Evolutionary conservation across 2,888 invertebrate genomes (phyloP), one percentile per base, ranked within the genome.

Genomic region (Achlya flavicornis): DNA sequence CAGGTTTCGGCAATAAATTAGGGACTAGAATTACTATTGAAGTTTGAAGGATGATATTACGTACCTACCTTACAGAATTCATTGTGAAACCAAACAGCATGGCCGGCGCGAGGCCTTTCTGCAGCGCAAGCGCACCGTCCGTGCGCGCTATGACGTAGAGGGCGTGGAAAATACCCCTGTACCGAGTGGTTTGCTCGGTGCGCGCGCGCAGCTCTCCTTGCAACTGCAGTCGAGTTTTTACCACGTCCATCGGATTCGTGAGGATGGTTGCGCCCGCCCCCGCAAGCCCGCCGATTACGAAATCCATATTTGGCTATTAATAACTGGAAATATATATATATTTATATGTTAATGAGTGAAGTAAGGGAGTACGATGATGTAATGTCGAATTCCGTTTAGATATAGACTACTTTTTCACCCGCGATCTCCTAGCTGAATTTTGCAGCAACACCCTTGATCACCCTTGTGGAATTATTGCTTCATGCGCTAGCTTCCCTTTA

Each of bases 211-310:
- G 83, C 85, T 97, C 96, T 0, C 96, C 96, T 86, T 98, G 98
- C 3, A 98, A 92, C 85, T 98, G 98, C 84, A 98, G 95, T 0
- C 98, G 94, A 14, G 97, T 98, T 91, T 98, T 98, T 32, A 98
- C 90, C 10, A 98, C 98, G 87, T 98, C 98, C 80, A 98, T 94
- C 0, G 98, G 98, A 84, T 98, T 98, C 7, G 97, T 97, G 77
- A 98, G 95, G 61, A 97, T 91, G 0, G 97, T 96, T 0, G 97
- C 97, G 14, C 96, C 96, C 12, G 96, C 96, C 6, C 97, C 97
- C 19, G 96, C 96, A 7, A 95, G 75, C 0, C 95, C 97, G 11
- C 97, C 97, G 61, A 97, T 19, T 26, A 59, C 5, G 19, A 59
- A 59, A 26, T 59, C 59, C 59, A 59, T 59, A 12, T 19, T 19